Evolutionary conservation across 1,140 invertebrate species (phyloP).

Genomic region (Drosophila repletoides): DNA sequence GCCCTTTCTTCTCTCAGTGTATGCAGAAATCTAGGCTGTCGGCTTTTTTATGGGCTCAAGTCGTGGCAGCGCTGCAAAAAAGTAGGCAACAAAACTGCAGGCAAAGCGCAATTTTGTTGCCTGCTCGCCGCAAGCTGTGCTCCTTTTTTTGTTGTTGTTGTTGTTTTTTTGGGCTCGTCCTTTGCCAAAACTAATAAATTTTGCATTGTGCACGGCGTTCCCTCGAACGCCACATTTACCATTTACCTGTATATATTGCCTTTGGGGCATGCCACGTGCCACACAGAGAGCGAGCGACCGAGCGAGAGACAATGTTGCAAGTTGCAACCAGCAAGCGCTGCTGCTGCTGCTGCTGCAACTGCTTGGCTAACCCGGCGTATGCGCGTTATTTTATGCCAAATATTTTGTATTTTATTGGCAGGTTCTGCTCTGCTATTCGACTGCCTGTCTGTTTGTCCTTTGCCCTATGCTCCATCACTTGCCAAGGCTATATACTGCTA

Average conservation of each 20-base stretch:
- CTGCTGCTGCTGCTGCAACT: conserved; percentile 3
- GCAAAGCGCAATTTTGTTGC: no score
- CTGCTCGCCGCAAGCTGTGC: conserved; percentile 1
- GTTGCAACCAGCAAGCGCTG: background rate
- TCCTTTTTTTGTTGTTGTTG: conserved; percentile 2
- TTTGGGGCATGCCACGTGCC: conserved; percentile 32
- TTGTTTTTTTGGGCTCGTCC: conserved; percentile 13
- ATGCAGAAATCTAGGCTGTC: conserved; percentile 47
- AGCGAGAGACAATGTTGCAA: conserved; percentile 1
- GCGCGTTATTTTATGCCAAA: conserved; percentile 53
- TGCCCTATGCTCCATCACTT: background rate
- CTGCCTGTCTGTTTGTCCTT: background rate
- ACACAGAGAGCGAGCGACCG: background rate
- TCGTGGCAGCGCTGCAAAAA: conserved; percentile 39
- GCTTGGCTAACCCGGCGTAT: conserved; percentile 32
- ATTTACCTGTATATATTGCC: conserved; percentile 31
- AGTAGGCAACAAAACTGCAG: conserved; percentile 39
- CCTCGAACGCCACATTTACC: conserved; percentile 29
- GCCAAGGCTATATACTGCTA: background rate
- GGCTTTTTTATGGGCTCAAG: conserved; percentile 50
- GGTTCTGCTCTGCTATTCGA: background rate
- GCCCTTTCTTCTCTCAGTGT: no score
- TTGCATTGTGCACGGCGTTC: conserved; percentile 50
- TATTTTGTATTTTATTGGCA: conserved; percentile 55
- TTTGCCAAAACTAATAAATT: conserved; percentile 62